A percentile compares a stretch with the other conserved stretches of the same genome.
Conservation (phyloP, 2,888 invertebrate genomes). For the Lycophotia porphyrea region DNA sequence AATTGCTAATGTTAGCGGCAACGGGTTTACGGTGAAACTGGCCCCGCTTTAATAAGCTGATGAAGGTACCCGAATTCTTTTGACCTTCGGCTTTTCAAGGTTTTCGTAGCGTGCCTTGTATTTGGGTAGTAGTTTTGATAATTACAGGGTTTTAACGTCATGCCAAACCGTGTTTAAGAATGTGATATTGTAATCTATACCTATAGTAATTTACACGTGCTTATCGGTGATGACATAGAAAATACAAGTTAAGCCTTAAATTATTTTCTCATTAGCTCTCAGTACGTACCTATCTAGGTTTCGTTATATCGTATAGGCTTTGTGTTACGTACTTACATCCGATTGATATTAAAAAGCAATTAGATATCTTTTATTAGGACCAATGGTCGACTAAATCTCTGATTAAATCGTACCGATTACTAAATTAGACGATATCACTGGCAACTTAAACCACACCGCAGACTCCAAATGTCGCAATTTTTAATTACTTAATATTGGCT, state of each 20-base stretch:
- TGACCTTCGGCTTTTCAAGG: slow-evolving; percentile 77
- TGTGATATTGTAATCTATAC: slow-evolving; percentile 48
- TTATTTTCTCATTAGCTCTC: slow-evolving; percentile 46
- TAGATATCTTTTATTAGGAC: background rate
- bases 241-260: slow-evolving; percentile 16
- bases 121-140: slow-evolving; percentile 63
- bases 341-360: slow-evolving; percentile 29
- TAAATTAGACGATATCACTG: background rate
- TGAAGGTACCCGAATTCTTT: slow-evolving; percentile 75
- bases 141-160: slow-evolving; percentile 61
- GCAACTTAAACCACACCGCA: background rate
- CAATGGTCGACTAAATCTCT: background rate
- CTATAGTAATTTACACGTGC: slow-evolving; percentile 34
- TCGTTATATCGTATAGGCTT: slow-evolving; percentile 19
- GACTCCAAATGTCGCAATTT: slow-evolving; percentile 27
- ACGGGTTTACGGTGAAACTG: slow-evolving; percentile 77
- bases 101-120: slow-evolving; percentile 65
- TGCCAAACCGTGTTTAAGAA: slow-evolving; percentile 50
- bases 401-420: background rate
- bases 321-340: background rate
- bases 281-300: background rate
- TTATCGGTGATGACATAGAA: slow-evolving; percentile 20
- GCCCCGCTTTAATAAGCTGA: slow-evolving; percentile 78
- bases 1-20: slow-evolving; percentile 84
- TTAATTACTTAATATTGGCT: slow-evolving; percentile 16